Conservation (phyloP, 2,797 vertebrate genomes). For the Serranus cabrilla region DNA sequence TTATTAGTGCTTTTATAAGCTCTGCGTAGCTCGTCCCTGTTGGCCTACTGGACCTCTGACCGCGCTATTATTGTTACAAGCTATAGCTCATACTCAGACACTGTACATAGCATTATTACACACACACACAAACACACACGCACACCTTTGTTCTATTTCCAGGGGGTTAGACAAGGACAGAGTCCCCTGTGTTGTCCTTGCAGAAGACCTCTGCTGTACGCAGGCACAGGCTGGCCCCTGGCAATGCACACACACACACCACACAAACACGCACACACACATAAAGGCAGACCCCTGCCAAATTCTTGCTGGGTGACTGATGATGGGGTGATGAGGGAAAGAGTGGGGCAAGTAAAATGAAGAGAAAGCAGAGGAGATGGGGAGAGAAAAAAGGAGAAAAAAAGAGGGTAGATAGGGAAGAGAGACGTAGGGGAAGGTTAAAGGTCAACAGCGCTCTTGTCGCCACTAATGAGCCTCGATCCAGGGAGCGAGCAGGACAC, state of each 20-base stretch:
- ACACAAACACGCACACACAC: slow-evolving; percentile 21
- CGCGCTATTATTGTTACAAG: slow-evolving; percentile 66
- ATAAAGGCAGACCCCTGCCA: slow-evolving; percentile 56
- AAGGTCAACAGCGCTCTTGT: slow-evolving; percentile 68
- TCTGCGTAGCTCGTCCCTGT: slow-evolving; percentile 51
- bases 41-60: slow-evolving; percentile 65
- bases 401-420: slow-evolving; percentile 24
- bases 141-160: slow-evolving; percentile 70
- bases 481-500: slow-evolving; percentile 13
- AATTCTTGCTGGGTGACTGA: slow-evolving; percentile 76
- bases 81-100: slow-evolving; percentile 60
- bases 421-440: slow-evolving; percentile 46
- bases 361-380: slow-evolving; percentile 43
- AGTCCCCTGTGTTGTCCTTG: slow-evolving; percentile 80
- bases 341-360: slow-evolving; percentile 59
- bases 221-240: slow-evolving; percentile 57
- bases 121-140: slow-evolving; percentile 34
- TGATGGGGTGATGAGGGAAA: slow-evolving; percentile 71
- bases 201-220: slow-evolving; percentile 74
- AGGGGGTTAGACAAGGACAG: slow-evolving; percentile 77
- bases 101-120: slow-evolving; percentile 50
- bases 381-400: slow-evolving; percentile 4
- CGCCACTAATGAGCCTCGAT: slow-evolving; percentile 62
- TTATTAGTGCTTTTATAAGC: slow-evolving; percentile 52
- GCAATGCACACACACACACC: slow-evolving; percentile 38